Conservation (phyloP, 1,140 invertebrate species). For the Euwallacea similis region DNA sequence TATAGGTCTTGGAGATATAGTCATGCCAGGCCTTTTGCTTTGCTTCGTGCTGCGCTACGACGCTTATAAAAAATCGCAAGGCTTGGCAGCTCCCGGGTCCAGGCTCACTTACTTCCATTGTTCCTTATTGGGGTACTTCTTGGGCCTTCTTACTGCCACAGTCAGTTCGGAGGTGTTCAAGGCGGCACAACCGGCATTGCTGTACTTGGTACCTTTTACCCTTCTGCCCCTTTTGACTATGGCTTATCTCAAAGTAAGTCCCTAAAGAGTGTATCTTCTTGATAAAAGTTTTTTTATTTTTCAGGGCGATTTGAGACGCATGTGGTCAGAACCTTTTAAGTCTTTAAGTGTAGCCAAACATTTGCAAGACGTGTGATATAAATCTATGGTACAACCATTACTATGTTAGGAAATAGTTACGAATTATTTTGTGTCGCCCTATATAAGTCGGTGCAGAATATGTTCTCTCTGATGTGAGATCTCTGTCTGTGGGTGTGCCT, state of each 20-base stretch:
- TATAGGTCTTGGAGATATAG: slow-evolving; percentile 87
- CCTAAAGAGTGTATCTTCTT: not conserved
- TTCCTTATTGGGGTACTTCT: slow-evolving; percentile 95
- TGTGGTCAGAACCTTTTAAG: slow-evolving; percentile 98
- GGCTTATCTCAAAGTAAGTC: slow-evolving; percentile 91
- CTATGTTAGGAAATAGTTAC: slow-evolving; percentile 26
- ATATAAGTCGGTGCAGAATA: not conserved
- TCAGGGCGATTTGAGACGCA: slow-evolving; percentile 90
- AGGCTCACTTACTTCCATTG: slow-evolving; percentile 91
- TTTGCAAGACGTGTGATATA: slow-evolving; percentile 68
- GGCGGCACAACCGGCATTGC: slow-evolving; percentile 93
- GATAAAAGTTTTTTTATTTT: slow-evolving; percentile 45
- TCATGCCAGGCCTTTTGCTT: slow-evolving; percentile 94
- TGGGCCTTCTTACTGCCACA: slow-evolving; percentile 94
- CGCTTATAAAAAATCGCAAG: slow-evolving; percentile 89
- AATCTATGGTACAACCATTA: slow-evolving; percentile 35
- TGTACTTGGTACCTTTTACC: slow-evolving; percentile 97
- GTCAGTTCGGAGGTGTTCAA: slow-evolving; percentile 97
- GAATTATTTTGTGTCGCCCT: not conserved
- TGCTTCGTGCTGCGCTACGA: slow-evolving; percentile 96
- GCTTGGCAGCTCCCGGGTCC: slow-evolving; percentile 49
- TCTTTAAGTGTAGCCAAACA: slow-evolving; percentile 74
- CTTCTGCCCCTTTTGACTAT: slow-evolving; percentile 92
- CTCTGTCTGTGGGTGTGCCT: not conserved
- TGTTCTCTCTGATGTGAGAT: not conserved